Conservation (phyloP, 2,113 vertebrate genomes). For the Misgurnus mizolepis region DNA sequence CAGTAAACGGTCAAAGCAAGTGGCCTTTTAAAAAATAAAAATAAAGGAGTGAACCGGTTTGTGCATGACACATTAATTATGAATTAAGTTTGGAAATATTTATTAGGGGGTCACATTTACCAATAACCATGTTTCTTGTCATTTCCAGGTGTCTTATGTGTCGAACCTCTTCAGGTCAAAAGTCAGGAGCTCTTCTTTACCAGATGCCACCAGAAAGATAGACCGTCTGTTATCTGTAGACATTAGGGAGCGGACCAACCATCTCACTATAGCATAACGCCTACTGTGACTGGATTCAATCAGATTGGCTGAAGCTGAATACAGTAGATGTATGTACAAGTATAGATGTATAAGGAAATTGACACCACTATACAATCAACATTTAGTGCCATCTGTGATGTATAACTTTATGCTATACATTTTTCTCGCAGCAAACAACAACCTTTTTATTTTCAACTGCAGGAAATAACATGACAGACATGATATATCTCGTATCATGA, state of each 20-base stretch:
- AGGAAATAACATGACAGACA: background rate
- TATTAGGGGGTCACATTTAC: background rate
- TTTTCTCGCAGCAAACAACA: no score
- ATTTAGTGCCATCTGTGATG: background rate
- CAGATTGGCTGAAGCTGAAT: background rate
- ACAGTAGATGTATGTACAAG: background rate
- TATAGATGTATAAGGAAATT: background rate
- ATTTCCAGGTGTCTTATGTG: slow-evolving; percentile 68
- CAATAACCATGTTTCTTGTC: background rate
- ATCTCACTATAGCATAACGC: slow-evolving; percentile 64
- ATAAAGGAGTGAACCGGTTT: background rate
- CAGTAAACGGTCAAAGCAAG: no score
- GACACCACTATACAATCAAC: slow-evolving; percentile 29
- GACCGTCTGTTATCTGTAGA: slow-evolving; percentile 65
- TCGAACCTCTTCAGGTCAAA: slow-evolving; percentile 71
- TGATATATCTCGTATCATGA: background rate
- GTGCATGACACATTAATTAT: background rate
- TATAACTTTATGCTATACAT: background rate
- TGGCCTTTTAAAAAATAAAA: no score
- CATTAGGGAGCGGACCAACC: slow-evolving; percentile 69
- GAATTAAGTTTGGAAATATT: background rate
- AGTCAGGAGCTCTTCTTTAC: slow-evolving; percentile 58
- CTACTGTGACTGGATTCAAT: background rate
- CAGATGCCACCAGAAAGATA: slow-evolving; percentile 63
- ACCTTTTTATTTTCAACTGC: no score